These are phyloP conservation scores for Melieria omissa DNA, from an alignment of 2,888 invertebrate species.

Conservation along the genomic window DNA sequence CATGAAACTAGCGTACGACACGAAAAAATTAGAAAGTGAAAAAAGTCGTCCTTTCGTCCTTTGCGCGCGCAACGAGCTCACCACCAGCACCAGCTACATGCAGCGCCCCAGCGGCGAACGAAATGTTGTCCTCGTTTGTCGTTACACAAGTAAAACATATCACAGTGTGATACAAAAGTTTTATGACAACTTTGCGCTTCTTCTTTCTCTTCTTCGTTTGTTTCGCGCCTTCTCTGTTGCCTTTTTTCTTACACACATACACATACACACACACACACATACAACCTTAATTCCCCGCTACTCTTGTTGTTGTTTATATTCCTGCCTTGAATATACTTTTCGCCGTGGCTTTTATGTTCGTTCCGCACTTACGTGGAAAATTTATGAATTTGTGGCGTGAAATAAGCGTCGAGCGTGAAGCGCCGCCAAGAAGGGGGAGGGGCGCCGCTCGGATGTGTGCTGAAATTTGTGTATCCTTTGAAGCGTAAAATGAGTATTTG, in stretches of 20 bases:
- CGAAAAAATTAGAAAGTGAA: conserved; percentile 42
- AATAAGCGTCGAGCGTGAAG: conserved; percentile 19
- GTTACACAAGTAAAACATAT: conserved; percentile 49
- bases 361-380: conserved; percentile 25
- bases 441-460: neutral
- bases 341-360: conserved; percentile 5
- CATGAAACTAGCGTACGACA: conserved; percentile 37
- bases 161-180: conserved; percentile 51
- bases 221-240: conserved; percentile 33
- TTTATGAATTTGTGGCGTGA: conserved; percentile 39
- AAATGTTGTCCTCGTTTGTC: conserved; percentile 45
- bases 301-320: conserved; percentile 10
- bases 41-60: conserved; percentile 15
- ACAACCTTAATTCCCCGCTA: neutral
- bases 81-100: neutral
- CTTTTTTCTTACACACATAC: neutral
- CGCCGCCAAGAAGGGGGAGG: neutral
- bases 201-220: conserved; percentile 3
- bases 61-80: neutral
- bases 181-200: conserved; percentile 44
- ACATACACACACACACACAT: neutral
- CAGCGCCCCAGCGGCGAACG: neutral
- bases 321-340: neutral
- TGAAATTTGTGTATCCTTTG: conserved; percentile 33
- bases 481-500: conserved; percentile 34